Percentiles rank a stretch among this genome's conserved stretches.
phyloP scores from a whole-genome alignment of 2,888 invertebrate genomes.

The Rhamphomyia laevipes region DNA sequence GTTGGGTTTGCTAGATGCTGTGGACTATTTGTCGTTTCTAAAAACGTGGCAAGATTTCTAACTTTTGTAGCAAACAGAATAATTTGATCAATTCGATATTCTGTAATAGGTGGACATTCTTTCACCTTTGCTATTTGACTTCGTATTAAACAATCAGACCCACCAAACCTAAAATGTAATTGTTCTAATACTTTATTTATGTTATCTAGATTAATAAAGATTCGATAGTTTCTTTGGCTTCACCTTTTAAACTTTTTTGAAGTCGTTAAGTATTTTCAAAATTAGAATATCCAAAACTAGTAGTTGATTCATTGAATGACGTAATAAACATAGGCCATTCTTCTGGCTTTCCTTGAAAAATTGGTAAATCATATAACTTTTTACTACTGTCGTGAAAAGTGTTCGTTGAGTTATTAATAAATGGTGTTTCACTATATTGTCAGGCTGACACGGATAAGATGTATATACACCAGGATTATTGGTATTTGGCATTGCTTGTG shows the following conservation, averaged over 20 bases:
- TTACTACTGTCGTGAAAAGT: too few relatives aligned
- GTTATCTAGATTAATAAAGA: conserved; percentile 14
- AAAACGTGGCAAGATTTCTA: conserved; percentile 11
- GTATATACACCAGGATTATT: too few relatives aligned
- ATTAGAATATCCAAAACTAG: conserved; percentile 11
- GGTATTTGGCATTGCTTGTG: too few relatives aligned
- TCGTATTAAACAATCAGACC: conserved; percentile 14
- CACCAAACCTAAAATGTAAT: conserved; percentile 16
- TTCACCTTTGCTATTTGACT: conserved; percentile 14
- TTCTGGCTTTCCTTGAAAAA: conserved; percentile 14
- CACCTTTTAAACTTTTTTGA: conserved; percentile 13
- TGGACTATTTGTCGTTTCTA: conserved; percentile 7
- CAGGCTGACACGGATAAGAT: too few relatives aligned
- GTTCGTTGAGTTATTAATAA: neutral
- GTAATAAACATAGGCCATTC: conserved; percentile 18
- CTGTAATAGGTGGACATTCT: conserved; percentile 10
- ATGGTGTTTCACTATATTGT: too few relatives aligned
- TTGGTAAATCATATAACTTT: conserved; percentile 14
- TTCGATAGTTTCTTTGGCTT: conserved; percentile 12
- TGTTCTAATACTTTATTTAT: conserved; percentile 11
- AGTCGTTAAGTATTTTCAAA: conserved; percentile 13
- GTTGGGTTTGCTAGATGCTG: conserved; percentile 14
- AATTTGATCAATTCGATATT: conserved; percentile 11
- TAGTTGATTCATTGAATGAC: conserved; percentile 12
- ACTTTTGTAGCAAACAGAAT: conserved; percentile 13